Evolutionary conservation across 1,140 invertebrate genomes (phyloP).

Genomic region (Drosophila azteca): DNA sequence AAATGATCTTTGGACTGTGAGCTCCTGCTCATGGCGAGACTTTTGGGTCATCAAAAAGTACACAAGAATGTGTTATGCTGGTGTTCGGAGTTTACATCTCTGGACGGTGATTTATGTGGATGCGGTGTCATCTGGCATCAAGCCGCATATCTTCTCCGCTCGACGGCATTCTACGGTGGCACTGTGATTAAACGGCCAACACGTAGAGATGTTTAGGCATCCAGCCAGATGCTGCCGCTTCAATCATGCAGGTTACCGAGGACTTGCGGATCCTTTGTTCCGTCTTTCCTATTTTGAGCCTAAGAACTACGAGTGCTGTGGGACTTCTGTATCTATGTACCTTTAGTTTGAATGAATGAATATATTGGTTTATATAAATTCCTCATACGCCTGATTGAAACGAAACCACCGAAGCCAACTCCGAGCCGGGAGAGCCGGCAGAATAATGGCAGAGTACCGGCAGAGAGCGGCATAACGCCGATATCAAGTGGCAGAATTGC

Average conservation of each 20-base stretch:
- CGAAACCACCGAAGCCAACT: too few species aligned
- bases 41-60: slow-evolving; percentile 22
- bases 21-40: slow-evolving; percentile 36
- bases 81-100: too few species aligned
- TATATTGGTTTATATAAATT: slow-evolving; percentile 47
- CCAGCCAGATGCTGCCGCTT: slow-evolving; percentile 36
- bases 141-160: slow-evolving; percentile 10
- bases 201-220: slow-evolving; percentile 44
- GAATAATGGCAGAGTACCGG: too few species aligned
- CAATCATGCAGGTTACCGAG: slow-evolving; percentile 56
- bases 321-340: slow-evolving; percentile 7
- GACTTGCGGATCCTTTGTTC: slow-evolving; percentile 28
- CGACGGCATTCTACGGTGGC: slow-evolving; percentile 12
- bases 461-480: too few species aligned
- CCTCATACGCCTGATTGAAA: slow-evolving; percentile 39
- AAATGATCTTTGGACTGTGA: background rate
- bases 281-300: too few species aligned
- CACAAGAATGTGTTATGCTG: slow-evolving; percentile 44
- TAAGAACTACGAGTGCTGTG: slow-evolving; percentile 29
- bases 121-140: too few species aligned
- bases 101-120: too few species aligned
- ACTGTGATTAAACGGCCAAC: slow-evolving; percentile 49
- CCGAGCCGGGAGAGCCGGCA: too few species aligned
- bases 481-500: too few species aligned
- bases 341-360: background rate